Evolutionary conservation across 2,113 vertebrate species (phyloP).

Genomic region (Perca fluviatilis): DNA sequence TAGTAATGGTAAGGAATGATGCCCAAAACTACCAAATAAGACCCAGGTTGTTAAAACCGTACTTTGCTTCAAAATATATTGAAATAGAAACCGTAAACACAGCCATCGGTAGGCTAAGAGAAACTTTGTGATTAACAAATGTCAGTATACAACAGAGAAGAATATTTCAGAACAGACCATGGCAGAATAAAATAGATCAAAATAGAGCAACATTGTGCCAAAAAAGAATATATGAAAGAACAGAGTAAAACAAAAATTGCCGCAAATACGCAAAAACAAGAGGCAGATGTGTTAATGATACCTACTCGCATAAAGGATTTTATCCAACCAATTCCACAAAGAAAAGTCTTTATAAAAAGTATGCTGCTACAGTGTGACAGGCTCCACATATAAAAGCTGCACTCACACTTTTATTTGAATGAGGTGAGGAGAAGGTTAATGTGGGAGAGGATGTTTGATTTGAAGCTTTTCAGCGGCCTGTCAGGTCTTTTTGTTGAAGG

Average conservation of each 20-base stretch:
- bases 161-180: neutral
- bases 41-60: neutral
- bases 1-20: neutral
- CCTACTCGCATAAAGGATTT: neutral
- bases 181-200: neutral
- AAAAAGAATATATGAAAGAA: neutral
- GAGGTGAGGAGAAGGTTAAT: neutral
- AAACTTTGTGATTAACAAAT: neutral
- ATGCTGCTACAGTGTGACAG: neutral
- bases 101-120: no score
- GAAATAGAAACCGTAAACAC: neutral
- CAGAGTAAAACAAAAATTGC: neutral
- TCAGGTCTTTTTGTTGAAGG: neutral
- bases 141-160: neutral
- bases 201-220: neutral
- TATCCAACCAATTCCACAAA: neutral
- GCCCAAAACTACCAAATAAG: neutral
- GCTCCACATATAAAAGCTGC: neutral
- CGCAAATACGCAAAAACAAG: no score
- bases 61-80: neutral
- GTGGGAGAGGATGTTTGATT: conserved; percentile 6
- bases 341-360: neutral
- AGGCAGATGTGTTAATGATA: neutral
- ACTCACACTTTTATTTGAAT: neutral
- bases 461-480: neutral